phyloP scores from a whole-genome alignment of 2,888 invertebrate genomes.

The Monochamus alternatus region DNA sequence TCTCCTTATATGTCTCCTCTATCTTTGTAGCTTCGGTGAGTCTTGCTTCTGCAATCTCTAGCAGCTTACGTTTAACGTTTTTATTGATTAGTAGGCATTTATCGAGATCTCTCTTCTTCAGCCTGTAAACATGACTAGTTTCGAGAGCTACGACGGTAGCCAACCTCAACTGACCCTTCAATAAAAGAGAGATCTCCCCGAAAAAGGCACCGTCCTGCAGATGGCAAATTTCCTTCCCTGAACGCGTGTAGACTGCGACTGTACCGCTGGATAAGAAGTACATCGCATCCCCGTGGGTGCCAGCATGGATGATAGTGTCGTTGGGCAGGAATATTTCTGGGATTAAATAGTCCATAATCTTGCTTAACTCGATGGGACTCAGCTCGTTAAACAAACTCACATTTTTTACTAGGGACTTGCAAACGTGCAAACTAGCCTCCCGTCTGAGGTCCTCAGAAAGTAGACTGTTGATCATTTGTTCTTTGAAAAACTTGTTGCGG shows the following conservation, averaged over 20 bases:
- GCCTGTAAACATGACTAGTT: slow-evolving; percentile 75
- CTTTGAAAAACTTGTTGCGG: slow-evolving; percentile 69
- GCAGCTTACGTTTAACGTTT: slow-evolving; percentile 42
- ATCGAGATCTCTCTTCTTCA: slow-evolving; percentile 73
- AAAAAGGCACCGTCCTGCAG: slow-evolving; percentile 76
- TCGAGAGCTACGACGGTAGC: slow-evolving; percentile 78
- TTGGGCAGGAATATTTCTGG: slow-evolving; percentile 76
- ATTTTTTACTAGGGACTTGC: slow-evolving; percentile 73
- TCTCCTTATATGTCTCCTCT: slow-evolving; percentile 50
- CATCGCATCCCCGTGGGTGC: slow-evolving; percentile 77
- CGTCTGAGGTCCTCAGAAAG: slow-evolving; percentile 41
- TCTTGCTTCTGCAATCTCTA: slow-evolving; percentile 43
- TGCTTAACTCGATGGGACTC: slow-evolving; percentile 70
- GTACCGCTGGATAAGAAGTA: slow-evolving; percentile 78
- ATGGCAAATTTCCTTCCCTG: slow-evolving; percentile 74
- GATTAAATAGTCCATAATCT: slow-evolving; percentile 73
- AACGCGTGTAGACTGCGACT: slow-evolving; percentile 75
- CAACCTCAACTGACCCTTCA: slow-evolving; percentile 73
- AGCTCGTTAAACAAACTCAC: slow-evolving; percentile 73
- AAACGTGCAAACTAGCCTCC: slow-evolving; percentile 72
- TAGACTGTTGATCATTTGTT: slow-evolving; percentile 62
- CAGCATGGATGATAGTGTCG: slow-evolving; percentile 76
- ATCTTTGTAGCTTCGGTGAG: slow-evolving; percentile 35
- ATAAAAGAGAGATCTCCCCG: slow-evolving; percentile 76
- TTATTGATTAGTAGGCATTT: slow-evolving; percentile 53